phyloP scores from a whole-genome alignment of 2,888 invertebrate genomes.

The Priocnemis perturbator region DNA sequence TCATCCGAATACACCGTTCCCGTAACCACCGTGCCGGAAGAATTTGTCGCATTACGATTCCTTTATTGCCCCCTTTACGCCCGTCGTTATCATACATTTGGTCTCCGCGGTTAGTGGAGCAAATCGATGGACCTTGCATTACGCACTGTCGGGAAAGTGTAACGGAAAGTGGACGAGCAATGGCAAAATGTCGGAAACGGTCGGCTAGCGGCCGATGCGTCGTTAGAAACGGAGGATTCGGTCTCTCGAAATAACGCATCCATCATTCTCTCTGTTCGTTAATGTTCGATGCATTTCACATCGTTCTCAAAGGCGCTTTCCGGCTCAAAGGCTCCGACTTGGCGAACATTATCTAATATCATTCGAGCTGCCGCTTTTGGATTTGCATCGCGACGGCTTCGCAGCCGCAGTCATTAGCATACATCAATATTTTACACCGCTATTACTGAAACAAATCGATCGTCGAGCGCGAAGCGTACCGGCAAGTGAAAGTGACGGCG shows the following conservation, averaged over 20 bases:
- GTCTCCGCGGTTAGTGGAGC: background rate
- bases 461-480: background rate
- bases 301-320: no score
- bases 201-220: no score
- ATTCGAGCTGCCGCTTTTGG: no score
- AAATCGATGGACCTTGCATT: background rate
- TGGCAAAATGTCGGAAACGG: no score
- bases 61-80: conserved; percentile 2
- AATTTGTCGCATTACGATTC: background rate
- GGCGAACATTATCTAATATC: no score
- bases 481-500: conserved; percentile 2
- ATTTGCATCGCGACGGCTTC: background rate
- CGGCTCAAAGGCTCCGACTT: no score
- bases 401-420: conserved; percentile 6
- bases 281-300: no score
- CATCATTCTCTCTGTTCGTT: no score
- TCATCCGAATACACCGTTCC: no score
- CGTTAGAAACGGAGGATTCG: no score
- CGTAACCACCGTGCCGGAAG: no score
- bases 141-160: background rate
- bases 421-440: conserved; percentile 4
- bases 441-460: conserved; percentile 3
- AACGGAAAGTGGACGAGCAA: background rate
- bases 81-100: conserved; percentile 1
- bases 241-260: no score